A percentile compares a stretch with the other conserved stretches of the same genome.
phyloP scores from a whole-genome alignment of 2,888 invertebrate species.

The Lypha dubia region DNA sequence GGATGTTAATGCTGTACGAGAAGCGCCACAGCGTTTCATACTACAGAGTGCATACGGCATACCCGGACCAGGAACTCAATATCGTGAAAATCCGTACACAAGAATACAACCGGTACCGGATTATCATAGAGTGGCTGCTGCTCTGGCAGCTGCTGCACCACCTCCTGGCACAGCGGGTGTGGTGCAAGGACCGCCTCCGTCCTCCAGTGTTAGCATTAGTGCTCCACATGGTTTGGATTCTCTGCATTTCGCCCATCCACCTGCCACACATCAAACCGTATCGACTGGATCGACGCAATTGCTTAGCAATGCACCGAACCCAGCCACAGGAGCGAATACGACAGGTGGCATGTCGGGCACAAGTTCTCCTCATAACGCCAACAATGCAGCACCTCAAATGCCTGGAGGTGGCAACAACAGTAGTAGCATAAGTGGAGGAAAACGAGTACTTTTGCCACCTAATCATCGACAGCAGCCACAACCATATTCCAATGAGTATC shows the following conservation, averaged over 20 bases:
- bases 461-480: slow-evolving; percentile 78
- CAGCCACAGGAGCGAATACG: slow-evolving; percentile 71
- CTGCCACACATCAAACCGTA: slow-evolving; percentile 84
- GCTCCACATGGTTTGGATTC: slow-evolving; percentile 75
- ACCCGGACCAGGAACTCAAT: slow-evolving; percentile 78
- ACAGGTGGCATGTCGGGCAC: slow-evolving; percentile 71
- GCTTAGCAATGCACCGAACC: slow-evolving; percentile 73
- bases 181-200: slow-evolving; percentile 76
- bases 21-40: slow-evolving; percentile 82
- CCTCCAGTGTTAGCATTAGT: slow-evolving; percentile 75
- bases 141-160: slow-evolving; percentile 75
- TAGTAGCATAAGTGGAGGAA: slow-evolving; percentile 77
- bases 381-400: slow-evolving; percentile 67
- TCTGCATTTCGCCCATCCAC: slow-evolving; percentile 87
- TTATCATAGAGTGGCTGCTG: slow-evolving; percentile 79
- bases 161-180: slow-evolving; percentile 73
- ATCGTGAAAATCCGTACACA: slow-evolving; percentile 82
- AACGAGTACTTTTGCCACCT: slow-evolving; percentile 78
- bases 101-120: slow-evolving; percentile 81
- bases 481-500: slow-evolving; percentile 83
- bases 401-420: slow-evolving; percentile 60
- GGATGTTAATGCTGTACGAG: slow-evolving; percentile 80
- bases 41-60: slow-evolving; percentile 82
- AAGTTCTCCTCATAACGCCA: slow-evolving; percentile 73
- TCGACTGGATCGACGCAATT: slow-evolving; percentile 75